These are phyloP conservation scores for Cherax quadricarinatus DNA, from an alignment of 1,140 invertebrate species.

Conservation along the genomic window DNA sequence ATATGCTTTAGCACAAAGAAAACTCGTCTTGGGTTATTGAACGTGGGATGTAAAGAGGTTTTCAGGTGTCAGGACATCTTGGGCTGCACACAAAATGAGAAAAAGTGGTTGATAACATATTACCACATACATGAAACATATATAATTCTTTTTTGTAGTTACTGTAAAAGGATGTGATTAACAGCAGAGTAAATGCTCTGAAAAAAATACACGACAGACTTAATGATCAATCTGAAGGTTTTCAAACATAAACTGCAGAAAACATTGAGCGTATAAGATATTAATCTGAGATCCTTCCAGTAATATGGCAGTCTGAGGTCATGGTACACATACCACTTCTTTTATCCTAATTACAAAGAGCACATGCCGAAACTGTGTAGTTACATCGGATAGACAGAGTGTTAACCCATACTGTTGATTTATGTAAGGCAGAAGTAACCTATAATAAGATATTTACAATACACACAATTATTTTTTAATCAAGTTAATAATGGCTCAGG, in stretches of 20 bases:
- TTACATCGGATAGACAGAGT: slow-evolving; percentile 22
- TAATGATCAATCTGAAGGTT: not conserved
- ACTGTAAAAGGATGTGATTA: too few species aligned
- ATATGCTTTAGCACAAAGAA: not conserved
- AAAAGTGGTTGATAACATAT: not conserved
- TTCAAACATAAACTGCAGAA: slow-evolving; percentile 29
- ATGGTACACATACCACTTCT: slow-evolving; percentile 48
- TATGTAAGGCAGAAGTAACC: slow-evolving; percentile 47
- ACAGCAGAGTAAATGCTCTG: not conserved
- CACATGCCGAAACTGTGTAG: slow-evolving; percentile 47
- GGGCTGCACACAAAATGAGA: not conserved
- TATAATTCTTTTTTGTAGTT: too few species aligned
- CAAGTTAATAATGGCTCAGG: not conserved
- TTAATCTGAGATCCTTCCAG: slow-evolving; percentile 48
- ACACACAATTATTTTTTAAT: not conserved
- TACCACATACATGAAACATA: not conserved
- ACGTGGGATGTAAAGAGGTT: not conserved
- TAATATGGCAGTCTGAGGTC: slow-evolving; percentile 46
- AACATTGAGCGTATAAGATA: slow-evolving; percentile 29
- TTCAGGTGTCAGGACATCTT: not conserved
- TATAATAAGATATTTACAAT: slow-evolving; percentile 40
- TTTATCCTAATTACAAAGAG: slow-evolving; percentile 49
- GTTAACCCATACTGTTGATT: slow-evolving; percentile 34
- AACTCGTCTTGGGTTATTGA: not conserved
- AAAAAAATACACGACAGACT: not conserved